Evolutionary conservation across 2,113 vertebrate genomes (phyloP).

Genomic region (Melozone crissalis): DNA sequence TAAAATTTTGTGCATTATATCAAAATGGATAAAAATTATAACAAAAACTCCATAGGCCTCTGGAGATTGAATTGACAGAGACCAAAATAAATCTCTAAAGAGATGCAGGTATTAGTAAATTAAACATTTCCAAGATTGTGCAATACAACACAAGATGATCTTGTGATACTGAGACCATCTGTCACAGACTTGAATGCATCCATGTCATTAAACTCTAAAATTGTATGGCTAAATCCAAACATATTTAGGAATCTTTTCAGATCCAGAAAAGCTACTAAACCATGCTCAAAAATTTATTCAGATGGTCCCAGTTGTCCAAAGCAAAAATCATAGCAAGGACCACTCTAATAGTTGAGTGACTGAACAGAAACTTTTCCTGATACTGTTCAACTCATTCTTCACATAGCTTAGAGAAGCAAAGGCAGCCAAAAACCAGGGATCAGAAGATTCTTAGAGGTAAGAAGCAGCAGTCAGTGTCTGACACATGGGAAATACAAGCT

Average conservation of each 20-base stretch:
- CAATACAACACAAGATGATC: background rate
- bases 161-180: background rate
- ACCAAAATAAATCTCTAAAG: background rate
- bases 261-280: background rate
- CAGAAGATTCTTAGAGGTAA: background rate
- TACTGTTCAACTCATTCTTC: background rate
- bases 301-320: background rate
- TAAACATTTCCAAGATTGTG: background rate
- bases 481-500: background rate
- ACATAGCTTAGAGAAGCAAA: background rate
- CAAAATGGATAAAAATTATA: background rate
- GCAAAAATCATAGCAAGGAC: background rate
- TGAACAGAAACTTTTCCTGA: background rate
- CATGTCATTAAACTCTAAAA: background rate
- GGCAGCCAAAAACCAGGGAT: background rate
- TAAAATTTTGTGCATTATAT: background rate
- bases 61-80: background rate
- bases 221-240: background rate
- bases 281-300: background rate
- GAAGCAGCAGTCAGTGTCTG: background rate
- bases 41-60: background rate
- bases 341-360: background rate
- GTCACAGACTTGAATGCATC: rapidly evolving
- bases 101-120: background rate
- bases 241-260: background rate